Conservation (phyloP, 2,888 invertebrate genomes). For the Oithona nana region DNA sequence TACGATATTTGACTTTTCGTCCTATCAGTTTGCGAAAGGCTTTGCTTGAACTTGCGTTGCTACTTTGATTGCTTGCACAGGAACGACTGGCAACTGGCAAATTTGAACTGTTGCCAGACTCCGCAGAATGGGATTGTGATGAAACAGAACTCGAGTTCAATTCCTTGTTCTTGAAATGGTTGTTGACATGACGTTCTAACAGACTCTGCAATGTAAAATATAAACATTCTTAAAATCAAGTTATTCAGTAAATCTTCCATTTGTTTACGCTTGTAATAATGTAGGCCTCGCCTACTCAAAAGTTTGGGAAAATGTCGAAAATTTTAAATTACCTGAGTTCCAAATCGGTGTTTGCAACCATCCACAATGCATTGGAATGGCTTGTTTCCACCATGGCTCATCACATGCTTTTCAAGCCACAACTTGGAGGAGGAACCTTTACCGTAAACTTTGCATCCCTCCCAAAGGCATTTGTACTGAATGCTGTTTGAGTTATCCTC, state of each 20-base stretch:
- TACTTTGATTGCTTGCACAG: neutral
- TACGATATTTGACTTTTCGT: neutral
- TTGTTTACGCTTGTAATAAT: too few relatives aligned
- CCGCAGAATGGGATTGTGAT: neutral
- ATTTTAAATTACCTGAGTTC: too few relatives aligned
- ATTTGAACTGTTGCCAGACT: neutral
- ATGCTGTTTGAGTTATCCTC: neutral
- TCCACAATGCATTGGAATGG: slow-evolving; percentile 16
- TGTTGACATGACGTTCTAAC: slow-evolving; percentile 8
- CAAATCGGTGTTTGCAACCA: slow-evolving; percentile 5
- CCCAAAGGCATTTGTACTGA: slow-evolving; percentile 13
- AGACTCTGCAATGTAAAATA: neutral
- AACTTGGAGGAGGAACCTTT: neutral
- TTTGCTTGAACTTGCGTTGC: neutral
- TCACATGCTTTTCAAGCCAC: slow-evolving; percentile 13
- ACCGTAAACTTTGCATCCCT: slow-evolving; percentile 14
- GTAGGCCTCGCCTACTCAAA: too few relatives aligned
- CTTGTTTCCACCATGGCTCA: slow-evolving; percentile 8
- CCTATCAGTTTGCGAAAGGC: neutral
- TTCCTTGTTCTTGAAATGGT: slow-evolving; percentile 1
- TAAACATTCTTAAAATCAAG: too few relatives aligned
- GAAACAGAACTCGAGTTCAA: neutral
- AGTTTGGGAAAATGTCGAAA: too few relatives aligned
- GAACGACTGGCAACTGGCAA: neutral
- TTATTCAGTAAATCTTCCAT: too few relatives aligned